Percentiles rank a stretch among this genome's conserved stretches.
Evolutionary conservation across 2,797 vertebrate species (phyloP).

Genomic region (Petrocephalus schoutedeni): DNA sequence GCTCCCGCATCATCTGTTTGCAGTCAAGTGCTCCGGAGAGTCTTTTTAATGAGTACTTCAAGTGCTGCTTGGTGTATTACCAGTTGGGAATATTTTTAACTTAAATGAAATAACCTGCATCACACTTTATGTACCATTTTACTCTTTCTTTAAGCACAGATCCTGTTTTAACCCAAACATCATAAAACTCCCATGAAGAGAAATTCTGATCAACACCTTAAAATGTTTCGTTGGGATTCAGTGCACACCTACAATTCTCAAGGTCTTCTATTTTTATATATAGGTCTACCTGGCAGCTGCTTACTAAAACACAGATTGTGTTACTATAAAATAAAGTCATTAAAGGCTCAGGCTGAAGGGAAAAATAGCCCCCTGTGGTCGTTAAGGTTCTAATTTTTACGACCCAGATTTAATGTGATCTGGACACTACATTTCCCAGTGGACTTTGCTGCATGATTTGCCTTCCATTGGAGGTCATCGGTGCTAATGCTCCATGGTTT

Average conservation of each 20-base stretch:
- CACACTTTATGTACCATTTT: neutral
- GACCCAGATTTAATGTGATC: constrained; percentile 28
- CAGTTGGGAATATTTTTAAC: neutral
- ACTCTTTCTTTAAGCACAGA: neutral
- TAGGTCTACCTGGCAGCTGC: neutral
- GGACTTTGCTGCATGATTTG: neutral
- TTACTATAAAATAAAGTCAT: neutral
- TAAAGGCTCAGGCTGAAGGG: neutral
- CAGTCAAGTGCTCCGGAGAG: neutral
- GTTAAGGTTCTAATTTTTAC: neutral
- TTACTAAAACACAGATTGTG: neutral
- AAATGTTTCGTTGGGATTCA: neutral
- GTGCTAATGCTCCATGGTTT: neutral
- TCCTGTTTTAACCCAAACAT: neutral
- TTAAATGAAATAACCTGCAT: neutral
- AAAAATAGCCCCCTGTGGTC: neutral
- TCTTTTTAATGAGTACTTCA: neutral
- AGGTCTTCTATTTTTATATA: neutral
- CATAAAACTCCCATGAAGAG: neutral
- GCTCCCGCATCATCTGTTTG: neutral
- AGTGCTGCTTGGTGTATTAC: neutral
- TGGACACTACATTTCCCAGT: constrained; percentile 43
- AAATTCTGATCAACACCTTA: neutral
- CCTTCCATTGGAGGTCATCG: neutral
- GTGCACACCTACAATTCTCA: neutral